Base-by-base conservation (phyloP, 2,797 vertebrate species). In the Sternotherus odoratus region DNA sequence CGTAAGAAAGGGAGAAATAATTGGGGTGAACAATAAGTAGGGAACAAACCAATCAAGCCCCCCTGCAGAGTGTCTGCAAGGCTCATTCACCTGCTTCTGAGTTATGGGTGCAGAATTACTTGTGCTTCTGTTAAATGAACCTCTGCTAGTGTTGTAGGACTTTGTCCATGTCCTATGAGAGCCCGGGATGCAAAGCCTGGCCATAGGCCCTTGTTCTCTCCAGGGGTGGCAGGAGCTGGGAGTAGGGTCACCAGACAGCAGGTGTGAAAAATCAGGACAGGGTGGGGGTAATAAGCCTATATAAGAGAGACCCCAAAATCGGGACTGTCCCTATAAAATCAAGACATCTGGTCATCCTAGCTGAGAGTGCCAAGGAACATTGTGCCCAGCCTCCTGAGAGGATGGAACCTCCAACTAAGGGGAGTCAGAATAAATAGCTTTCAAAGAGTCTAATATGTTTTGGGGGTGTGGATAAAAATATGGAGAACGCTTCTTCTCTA, bases 391-490 rank as follows among this genome's bases (percentile, higher is more conserved):
- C 10, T 23, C 19, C 63, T 69, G n/a, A 23, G 63, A 23, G 21
- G 36, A 39, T 23, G n/a, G 21, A 69, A 39, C 36, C 36, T 23
- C 66, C 36, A 39, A 12, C 36, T 19, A 69, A 69, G 66, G 21
- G 36, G 36, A 23, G 10, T 69, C 3, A 23, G 36, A 19, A 1
- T 4, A 7, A 23, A 12, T 30, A 5, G 24, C 15, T 75, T 28
- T 48, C 8, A 63, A 36, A 56, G 2, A 28, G 72, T 15, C 0
- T 0, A 13, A 15, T 2, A 12, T 17, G 5, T 1, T 23, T 23
- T 79, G 69, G 33, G 49, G 28, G 0, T 26, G 79, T 28, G 63
- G 87, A 51, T 56, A 54, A 36, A 21, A 17, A 0, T 12, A 50
- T 57, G 86, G 51, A 83, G n/a, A 10, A 10, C 63, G 1, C 5